Evolutionary conservation across 1,140 invertebrate species (phyloP).

Genomic region (Trinorchestia longiramus): DNA sequence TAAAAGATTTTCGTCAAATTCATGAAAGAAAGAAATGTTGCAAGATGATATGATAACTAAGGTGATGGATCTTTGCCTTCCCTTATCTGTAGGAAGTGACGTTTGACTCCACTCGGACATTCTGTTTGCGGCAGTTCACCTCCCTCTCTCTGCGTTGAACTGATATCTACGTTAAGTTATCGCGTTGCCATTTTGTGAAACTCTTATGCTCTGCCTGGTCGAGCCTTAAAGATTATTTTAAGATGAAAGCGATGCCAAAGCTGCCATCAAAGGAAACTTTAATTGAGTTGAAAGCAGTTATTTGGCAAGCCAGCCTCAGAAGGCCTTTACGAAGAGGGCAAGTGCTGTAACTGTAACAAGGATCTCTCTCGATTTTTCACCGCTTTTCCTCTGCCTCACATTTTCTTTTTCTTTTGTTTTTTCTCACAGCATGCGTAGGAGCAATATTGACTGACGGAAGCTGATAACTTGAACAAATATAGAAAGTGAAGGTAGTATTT

Average conservation of each 20-base stretch:
- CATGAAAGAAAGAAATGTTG: no score
- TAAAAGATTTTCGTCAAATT: no score
- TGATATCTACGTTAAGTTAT: not conserved
- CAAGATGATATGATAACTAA: no score
- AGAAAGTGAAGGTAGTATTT: no score
- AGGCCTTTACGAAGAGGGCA: not conserved
- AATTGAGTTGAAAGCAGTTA: slow-evolving; percentile 30
- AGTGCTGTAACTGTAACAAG: not conserved
- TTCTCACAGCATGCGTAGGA: not conserved
- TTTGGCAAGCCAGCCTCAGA: not conserved
- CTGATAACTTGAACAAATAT: not conserved
- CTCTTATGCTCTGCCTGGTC: not conserved
- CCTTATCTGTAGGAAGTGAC: no score
- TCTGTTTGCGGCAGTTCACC: no score
- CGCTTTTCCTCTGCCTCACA: not conserved
- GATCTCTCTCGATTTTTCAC: not conserved
- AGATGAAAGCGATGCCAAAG: slow-evolving; percentile 11
- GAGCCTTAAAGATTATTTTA: slow-evolving; percentile 29
- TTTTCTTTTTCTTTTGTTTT: not conserved
- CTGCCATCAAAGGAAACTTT: slow-evolving; percentile 40
- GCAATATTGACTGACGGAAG: not conserved
- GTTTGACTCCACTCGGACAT: no score
- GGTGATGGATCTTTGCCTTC: no score
- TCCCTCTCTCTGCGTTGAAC: not conserved
- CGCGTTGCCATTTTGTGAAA: not conserved